Evolutionary conservation across 2,888 invertebrate genomes (phyloP), one percentile per base, ranked within the genome.

Genomic region (Idaea straminata): DNA sequence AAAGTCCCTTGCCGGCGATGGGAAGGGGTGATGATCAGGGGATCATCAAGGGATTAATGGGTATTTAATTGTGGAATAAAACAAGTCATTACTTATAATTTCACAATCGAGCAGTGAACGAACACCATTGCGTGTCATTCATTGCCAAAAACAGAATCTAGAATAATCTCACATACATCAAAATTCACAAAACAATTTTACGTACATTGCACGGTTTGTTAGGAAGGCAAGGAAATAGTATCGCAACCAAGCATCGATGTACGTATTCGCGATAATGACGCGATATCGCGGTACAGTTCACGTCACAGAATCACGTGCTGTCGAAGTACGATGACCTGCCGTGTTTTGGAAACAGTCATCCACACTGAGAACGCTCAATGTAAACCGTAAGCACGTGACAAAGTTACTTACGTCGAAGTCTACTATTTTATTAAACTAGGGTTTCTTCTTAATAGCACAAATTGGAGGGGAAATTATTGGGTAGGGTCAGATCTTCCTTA

Each of bases 221-320:
- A 47, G 47, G 10, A 47, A 13, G 13, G 13, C 13, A 47, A 47
- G 47, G 3, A 47, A 47, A 6, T 3, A 47, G 47, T 47, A 13
- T 7, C 47, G 10, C 10, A 47, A 47, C 10, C 0, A 47, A 47
- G 47, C 47, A 47, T 5, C 47, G 13, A 47, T 47, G 47, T 47
- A 47, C 47, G 47, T 13, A 13, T 10, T 6, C 4, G 47, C 47
- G 47, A 47, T 47, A 47, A 47, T 47, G 47, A 47, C 47, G 47
- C 47, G 47, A 47, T 7, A 47, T 13, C 47, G 47, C 47, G 47
- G 47, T 47, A 47, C 47, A 47, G 77, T 77, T 78, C 77, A 80
- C 89, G 88, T 88, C 88, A 89, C 80, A 78, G 77, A 71, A 81
- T 92, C 92, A 92, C 91, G 90, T 89, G 90, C 80, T 80, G 75